A percentile compares a stretch with the other conserved stretches of the same genome.
These are phyloP conservation scores for Drosophila macrothrix DNA, from an alignment of 2,888 invertebrate genomes.

Conservation along the genomic window DNA sequence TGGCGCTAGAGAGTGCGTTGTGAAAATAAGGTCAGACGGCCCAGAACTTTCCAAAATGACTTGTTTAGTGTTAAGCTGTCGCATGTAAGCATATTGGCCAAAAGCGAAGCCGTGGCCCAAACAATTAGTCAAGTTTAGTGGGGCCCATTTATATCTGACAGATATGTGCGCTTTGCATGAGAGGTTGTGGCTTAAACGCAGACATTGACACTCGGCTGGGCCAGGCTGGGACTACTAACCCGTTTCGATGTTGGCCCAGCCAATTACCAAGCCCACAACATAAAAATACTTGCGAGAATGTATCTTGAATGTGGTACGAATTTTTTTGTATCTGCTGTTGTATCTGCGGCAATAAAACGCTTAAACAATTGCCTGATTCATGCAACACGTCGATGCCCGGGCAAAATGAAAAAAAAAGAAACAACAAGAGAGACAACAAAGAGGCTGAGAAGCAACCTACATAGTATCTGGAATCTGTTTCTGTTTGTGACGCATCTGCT, in stretches of 20 bases:
- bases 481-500: conserved; percentile 51
- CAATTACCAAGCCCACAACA: conserved; percentile 75
- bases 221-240: conserved; percentile 32
- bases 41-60: conserved; percentile 71
- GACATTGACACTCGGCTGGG: conserved; percentile 44
- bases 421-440: conserved; percentile 26
- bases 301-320: conserved; percentile 38
- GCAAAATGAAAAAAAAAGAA: background rate
- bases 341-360: conserved; percentile 41
- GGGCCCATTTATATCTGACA: conserved; percentile 59
- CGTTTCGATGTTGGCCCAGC: conserved; percentile 61
- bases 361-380: conserved; percentile 74
- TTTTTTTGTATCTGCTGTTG: conserved; percentile 41
- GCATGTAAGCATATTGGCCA: conserved; percentile 36
- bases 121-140: conserved; percentile 62
- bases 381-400: conserved; percentile 39
- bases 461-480: conserved; percentile 30
- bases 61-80: conserved; percentile 35
- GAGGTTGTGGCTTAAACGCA: conserved; percentile 43
- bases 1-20: conserved; percentile 48
- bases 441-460: conserved; percentile 36
- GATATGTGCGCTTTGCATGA: conserved; percentile 60
- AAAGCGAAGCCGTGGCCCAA: conserved; percentile 39
- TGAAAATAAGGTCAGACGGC: conserved; percentile 62
- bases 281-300: conserved; percentile 48